Percentiles rank a stretch among this genome's conserved stretches.
These are phyloP conservation scores for Linepithema humile DNA, from an alignment of 1,140 invertebrate genomes.

Conservation along the genomic window DNA sequence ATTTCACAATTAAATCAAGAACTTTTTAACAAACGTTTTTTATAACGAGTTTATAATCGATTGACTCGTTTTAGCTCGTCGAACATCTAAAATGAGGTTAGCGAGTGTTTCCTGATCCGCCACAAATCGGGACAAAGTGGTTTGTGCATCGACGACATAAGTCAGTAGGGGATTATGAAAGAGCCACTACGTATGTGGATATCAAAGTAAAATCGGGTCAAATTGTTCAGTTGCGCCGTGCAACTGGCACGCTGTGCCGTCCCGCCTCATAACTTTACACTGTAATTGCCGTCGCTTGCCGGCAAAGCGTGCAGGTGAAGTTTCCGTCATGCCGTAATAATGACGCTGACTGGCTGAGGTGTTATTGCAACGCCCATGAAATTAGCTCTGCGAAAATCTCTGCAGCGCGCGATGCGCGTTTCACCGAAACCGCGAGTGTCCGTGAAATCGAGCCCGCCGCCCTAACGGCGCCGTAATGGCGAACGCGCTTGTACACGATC, in stretches of 20 bases:
- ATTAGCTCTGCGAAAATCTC: conserved; percentile 16
- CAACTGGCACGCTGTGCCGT: conserved; percentile 30
- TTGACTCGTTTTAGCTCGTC: conserved; percentile 10
- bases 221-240: conserved; percentile 27
- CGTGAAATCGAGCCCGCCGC: not conserved
- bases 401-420: conserved; percentile 17
- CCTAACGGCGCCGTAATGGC: not conserved
- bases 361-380: conserved; percentile 23
- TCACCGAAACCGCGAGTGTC: conserved; percentile 7
- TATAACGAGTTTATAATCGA: conserved; percentile 46
- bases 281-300: conserved; percentile 48
- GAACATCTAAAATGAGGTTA: not conserved
- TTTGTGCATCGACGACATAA: conserved; percentile 1
- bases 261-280: conserved; percentile 40
- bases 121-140: not conserved
- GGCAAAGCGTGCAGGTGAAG: conserved; percentile 26
- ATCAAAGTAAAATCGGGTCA: conserved; percentile 53
- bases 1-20: conserved; percentile 25
- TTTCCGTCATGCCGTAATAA: conserved; percentile 34
- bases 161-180: not conserved
- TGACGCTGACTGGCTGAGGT: not conserved
- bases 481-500: not conserved
- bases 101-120: not conserved
- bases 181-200: conserved; percentile 13
- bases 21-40: conserved; percentile 27